These are phyloP conservation scores for Erythrocercus mccallii DNA, from an alignment of 2,113 vertebrate species.

Conservation along the genomic window DNA sequence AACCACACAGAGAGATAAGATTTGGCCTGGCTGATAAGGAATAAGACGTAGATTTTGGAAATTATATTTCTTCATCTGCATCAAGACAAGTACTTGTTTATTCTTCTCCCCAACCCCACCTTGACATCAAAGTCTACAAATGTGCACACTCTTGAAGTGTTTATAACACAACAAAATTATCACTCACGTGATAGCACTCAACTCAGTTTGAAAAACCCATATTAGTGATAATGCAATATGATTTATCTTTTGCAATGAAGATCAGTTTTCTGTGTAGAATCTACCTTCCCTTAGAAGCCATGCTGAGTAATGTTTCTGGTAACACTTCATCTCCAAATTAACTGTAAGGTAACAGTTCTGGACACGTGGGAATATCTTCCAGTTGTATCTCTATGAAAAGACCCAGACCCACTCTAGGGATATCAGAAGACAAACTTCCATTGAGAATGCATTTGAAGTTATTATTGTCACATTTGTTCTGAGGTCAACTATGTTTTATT, in stretches of 20 bases:
- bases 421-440: neutral
- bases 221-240: neutral
- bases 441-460: neutral
- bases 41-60: neutral
- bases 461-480: neutral
- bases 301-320: neutral
- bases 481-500: neutral
- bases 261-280: neutral
- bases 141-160: neutral
- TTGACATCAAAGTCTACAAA: neutral
- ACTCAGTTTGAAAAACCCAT: neutral
- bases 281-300: neutral
- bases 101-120: neutral
- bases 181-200: too few species aligned
- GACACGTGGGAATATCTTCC: neutral
- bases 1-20: neutral
- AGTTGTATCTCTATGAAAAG: neutral
- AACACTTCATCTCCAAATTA: neutral
- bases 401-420: neutral
- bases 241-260: neutral
- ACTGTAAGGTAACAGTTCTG: neutral
- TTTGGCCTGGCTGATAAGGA: neutral
- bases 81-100: neutral
- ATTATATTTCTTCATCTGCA: neutral
- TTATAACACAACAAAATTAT: neutral